Conservation (phyloP, 2,797 vertebrate species). For the Urocyon cinereoargenteus region DNA sequence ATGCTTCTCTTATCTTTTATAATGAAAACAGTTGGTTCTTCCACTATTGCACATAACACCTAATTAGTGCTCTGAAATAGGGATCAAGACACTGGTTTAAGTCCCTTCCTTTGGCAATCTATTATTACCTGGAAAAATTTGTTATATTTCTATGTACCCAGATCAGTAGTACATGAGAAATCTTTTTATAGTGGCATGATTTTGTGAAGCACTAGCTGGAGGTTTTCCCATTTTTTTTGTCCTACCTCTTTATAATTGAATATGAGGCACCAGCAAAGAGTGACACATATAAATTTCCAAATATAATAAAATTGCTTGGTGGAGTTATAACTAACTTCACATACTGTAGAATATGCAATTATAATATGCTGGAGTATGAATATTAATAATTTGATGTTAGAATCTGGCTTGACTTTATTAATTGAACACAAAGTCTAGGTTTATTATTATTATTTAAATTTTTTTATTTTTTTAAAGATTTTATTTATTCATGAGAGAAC, state of each 20-base stretch:
- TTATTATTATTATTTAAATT: neutral
- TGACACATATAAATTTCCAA: neutral
- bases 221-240: neutral
- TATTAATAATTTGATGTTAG: constrained; percentile 3
- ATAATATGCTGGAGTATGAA: neutral
- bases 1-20: neutral
- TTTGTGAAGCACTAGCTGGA: neutral
- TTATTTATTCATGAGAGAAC: too few species aligned
- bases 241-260: neutral
- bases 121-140: neutral
- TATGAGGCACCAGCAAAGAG: neutral
- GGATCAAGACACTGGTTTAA: neutral
- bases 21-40: neutral
- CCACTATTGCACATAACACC: neutral
- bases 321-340: neutral
- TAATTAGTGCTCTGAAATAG: neutral
- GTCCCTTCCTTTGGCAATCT: neutral
- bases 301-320: neutral
- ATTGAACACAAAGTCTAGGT: neutral
- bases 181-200: neutral
- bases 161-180: neutral
- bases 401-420: neutral
- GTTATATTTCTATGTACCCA: neutral
- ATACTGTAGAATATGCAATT: neutral
- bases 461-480: too few species aligned